phyloP scores from a whole-genome alignment of 1,140 invertebrate genomes.

The Tetragnatha versicolor region DNA sequence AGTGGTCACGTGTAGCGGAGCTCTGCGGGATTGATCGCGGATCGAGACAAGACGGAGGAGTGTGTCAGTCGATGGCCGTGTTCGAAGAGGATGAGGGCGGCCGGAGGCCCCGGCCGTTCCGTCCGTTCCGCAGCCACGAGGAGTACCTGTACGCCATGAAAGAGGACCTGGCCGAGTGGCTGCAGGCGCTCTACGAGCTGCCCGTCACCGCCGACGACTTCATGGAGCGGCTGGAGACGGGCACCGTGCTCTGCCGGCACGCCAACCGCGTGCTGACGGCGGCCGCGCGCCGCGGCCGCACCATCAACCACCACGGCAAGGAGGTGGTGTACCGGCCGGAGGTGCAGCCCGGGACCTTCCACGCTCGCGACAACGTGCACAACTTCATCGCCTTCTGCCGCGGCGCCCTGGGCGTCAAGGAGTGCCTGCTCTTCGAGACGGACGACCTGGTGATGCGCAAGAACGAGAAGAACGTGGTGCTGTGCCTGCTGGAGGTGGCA shows the following conservation, averaged over 20 bases:
- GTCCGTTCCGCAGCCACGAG: slow-evolving; percentile 87
- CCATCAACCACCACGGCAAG: background rate
- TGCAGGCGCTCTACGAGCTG: slow-evolving; percentile 86
- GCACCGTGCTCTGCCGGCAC: slow-evolving; percentile 87
- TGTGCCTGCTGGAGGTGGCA: slow-evolving; percentile 90
- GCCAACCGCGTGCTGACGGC: slow-evolving; percentile 90
- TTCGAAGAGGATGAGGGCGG: slow-evolving; percentile 50
- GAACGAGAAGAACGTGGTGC: slow-evolving; percentile 94
- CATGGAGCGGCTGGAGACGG: slow-evolving; percentile 89
- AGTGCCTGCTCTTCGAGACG: slow-evolving; percentile 94
- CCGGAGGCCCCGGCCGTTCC: slow-evolving; percentile 41
- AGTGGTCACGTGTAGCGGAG: slow-evolving; percentile 39
- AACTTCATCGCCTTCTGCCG: slow-evolving; percentile 94
- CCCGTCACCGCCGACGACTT: slow-evolving; percentile 81
- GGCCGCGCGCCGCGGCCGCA: slow-evolving; percentile 71
- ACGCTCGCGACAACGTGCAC: slow-evolving; percentile 93
- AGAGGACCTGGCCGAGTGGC: slow-evolving; percentile 94
- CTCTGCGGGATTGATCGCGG: slow-evolving; percentile 32
- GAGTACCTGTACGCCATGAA: slow-evolving; percentile 93
- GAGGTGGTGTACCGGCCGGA: slow-evolving; percentile 59
- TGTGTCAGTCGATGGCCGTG: slow-evolving; percentile 45
- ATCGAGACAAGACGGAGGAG: too few relatives aligned
- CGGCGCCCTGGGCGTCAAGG: slow-evolving; percentile 79
- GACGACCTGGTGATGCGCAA: slow-evolving; percentile 94
- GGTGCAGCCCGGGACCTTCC: slow-evolving; percentile 81